A percentile compares a stretch with the other conserved stretches of the same genome.
phyloP scores from a whole-genome alignment of 2,888 invertebrate species.

The Drosophila lacicola region DNA sequence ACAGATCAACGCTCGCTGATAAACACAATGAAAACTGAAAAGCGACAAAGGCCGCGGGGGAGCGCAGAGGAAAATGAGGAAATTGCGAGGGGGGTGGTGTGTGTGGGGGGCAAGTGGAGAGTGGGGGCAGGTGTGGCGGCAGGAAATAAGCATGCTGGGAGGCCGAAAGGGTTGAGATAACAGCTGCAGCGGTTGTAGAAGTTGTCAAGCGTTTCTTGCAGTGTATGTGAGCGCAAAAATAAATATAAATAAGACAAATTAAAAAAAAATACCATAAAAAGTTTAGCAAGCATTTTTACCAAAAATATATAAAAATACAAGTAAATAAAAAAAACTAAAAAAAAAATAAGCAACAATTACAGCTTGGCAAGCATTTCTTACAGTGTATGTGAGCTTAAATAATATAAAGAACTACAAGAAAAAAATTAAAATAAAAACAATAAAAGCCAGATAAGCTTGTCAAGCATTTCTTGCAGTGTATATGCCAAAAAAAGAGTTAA shows the following conservation, averaged over 20 bases:
- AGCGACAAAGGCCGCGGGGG: slow-evolving; percentile 55
- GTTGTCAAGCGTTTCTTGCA: no score
- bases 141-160: slow-evolving; percentile 48
- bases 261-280: background rate
- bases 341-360: background rate
- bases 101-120: background rate
- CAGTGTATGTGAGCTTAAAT: no score
- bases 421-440: no score
- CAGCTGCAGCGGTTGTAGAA: slow-evolving; percentile 3
- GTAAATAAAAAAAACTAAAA: background rate
- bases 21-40: slow-evolving; percentile 65
- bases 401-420: no score
- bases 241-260: no score
- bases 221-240: no score
- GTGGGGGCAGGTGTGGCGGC: slow-evolving; percentile 42
- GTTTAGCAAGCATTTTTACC: background rate
- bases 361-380: background rate
- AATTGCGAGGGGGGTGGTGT: slow-evolving; percentile 4
- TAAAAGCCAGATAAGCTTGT: slow-evolving; percentile 11
- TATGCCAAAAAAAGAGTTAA: no score
- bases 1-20: slow-evolving; percentile 74
- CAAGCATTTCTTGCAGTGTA: no score
- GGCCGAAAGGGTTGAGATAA: slow-evolving; percentile 51
- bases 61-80: background rate
- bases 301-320: no score